A percentile compares a stretch with the other conserved stretches of the same genome.
Conservation (phyloP, 2,113 vertebrate genomes). For the Erythrocercus mccallii region DNA sequence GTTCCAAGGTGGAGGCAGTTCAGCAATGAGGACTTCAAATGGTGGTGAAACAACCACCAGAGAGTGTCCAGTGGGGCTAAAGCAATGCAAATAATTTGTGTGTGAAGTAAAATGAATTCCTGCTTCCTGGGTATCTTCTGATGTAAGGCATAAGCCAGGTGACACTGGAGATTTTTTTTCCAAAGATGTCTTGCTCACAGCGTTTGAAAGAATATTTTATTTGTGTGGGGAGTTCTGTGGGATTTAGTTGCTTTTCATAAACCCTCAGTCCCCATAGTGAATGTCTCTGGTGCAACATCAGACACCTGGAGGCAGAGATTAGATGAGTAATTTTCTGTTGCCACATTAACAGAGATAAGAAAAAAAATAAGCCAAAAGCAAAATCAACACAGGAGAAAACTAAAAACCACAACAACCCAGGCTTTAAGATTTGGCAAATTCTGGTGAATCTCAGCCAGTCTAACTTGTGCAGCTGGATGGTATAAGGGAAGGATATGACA, state of each 20-base stretch:
- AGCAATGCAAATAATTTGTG: fast-evolving
- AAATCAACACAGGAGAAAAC: fast-evolving
- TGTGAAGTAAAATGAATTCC: neutral
- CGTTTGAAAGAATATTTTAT: neutral
- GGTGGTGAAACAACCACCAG: neutral
- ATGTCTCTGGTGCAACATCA: neutral
- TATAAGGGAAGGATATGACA: neutral
- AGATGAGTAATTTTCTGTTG: neutral
- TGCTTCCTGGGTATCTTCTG: neutral
- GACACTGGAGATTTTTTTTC: neutral
- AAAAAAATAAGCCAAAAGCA: neutral
- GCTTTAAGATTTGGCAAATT: neutral
- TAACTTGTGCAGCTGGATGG: neutral
- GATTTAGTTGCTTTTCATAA: neutral
- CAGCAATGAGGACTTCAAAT: neutral
- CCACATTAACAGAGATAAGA: neutral
- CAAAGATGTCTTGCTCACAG: neutral
- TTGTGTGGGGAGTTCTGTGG: neutral
- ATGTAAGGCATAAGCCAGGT: neutral
- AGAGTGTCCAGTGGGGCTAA: neutral
- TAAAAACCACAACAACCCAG: neutral
- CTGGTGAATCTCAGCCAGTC: neutral
- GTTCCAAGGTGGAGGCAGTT: neutral
- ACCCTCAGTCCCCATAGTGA: neutral
- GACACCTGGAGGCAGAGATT: neutral